phyloP scores from a whole-genome alignment of 1,140 invertebrate genomes.

The Proctacanthus coquilletti region DNA sequence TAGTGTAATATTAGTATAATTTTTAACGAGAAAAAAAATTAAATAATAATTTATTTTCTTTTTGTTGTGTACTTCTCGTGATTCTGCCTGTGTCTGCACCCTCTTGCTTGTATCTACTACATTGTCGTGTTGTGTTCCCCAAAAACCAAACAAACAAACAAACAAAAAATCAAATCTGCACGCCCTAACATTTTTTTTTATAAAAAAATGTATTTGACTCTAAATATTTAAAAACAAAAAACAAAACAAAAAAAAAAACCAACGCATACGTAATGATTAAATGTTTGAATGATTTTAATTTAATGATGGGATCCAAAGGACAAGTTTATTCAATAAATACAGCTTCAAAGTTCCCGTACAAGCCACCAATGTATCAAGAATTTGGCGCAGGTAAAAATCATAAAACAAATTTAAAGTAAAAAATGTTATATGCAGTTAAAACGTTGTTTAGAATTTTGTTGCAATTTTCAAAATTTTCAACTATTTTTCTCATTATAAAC shows the following conservation, averaged over 20 bases:
- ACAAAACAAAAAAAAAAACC: conserved; percentile 10
- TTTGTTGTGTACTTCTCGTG: conserved; percentile 18
- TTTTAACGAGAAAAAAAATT: no score
- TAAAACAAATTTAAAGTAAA: conserved; percentile 10
- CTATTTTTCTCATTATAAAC: not conserved
- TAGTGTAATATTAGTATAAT: not conserved
- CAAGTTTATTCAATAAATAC: conserved; percentile 44
- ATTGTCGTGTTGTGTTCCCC: conserved; percentile 12
- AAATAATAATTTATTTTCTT: conserved; percentile 9
- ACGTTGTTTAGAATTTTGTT: no score
- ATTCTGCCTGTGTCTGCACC: conserved; percentile 16
- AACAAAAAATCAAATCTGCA: no score
- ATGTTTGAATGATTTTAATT: no score
- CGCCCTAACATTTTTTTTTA: not conserved
- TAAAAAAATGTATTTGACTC: not conserved
- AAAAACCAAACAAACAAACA: conserved; percentile 15
- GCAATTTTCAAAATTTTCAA: no score
- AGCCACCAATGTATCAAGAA: conserved; percentile 33
- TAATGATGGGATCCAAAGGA: conserved; percentile 36
- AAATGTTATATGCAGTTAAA: conserved; percentile 11
- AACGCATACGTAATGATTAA: no score
- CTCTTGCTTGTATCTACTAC: conserved; percentile 8
- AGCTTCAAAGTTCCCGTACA: conserved; percentile 32
- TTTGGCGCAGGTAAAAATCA: conserved; percentile 30
- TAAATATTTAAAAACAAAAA: conserved; percentile 9